These are phyloP conservation scores for Drosophila pruinosa DNA, from an alignment of 1,140 invertebrate genomes.

Conservation along the genomic window DNA sequence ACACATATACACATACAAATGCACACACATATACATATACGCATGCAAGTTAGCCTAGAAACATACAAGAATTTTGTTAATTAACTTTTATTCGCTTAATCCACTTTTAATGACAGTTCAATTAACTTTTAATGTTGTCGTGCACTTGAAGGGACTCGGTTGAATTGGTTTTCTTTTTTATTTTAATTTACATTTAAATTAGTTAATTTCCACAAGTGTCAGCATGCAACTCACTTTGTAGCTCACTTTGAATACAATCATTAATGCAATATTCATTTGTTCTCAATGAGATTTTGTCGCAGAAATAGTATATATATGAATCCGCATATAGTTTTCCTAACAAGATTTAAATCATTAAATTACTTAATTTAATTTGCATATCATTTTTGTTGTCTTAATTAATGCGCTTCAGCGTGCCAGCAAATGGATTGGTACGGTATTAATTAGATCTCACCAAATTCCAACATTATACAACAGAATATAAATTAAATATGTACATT, in stretches of 20 bases:
- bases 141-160: neutral
- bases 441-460: neutral
- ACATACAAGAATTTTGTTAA: slow-evolving; percentile 11
- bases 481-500: neutral
- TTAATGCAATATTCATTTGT: neutral
- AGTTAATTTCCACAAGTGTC: neutral
- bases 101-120: slow-evolving; percentile 4
- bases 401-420: neutral
- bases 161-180: neutral
- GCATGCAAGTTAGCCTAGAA: neutral
- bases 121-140: neutral
- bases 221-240: neutral
- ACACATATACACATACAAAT: neutral
- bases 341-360: neutral
- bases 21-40: neutral
- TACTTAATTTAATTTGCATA: neutral
- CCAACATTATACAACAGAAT: neutral
- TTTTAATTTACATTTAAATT: neutral
- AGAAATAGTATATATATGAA: neutral
- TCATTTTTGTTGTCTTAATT: neutral
- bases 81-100: slow-evolving; percentile 16
- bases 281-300: neutral
- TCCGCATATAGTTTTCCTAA: neutral
- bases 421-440: neutral
- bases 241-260: neutral